Base-by-base conservation (phyloP, 1,140 invertebrate species). In the Laodelphax striatellus region DNA sequence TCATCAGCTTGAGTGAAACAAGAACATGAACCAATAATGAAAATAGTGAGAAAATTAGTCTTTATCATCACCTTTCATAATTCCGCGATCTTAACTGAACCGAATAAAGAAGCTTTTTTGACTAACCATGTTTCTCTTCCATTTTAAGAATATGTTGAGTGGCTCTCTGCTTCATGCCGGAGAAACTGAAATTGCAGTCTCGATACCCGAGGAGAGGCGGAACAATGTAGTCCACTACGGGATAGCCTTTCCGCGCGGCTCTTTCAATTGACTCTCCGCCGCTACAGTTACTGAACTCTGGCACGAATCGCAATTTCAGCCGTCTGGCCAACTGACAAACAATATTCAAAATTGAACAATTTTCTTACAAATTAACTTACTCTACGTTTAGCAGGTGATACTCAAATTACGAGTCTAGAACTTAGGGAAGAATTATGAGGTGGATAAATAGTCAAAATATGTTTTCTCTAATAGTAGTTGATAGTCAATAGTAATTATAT, bases 211-310 rank as follows among this genome's bases (percentile, higher is more conserved):
- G 71, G 16, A 67, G 52, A 0, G 84, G 79, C 46, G 78, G 64
- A 6, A 79, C 76, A 69, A 92, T 88, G 16, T 79, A 65, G 76
- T 86, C 93, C 52, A 81, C 74, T 8, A 76, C 65, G 3, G 82
- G 79, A 73, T 94, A 74, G 13, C 69, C 87, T 69, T 77, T 73
- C 54, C 71, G 74, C 6, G 94, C 90, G 42, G 90, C 82, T 46
- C 81, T 69, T 76, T 98, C 94, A 55, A 98, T 82, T 22, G 91
- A 88, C 69, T 75, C 76, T 0, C 96, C 96, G 44, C 96, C 94
- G 70, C 81, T 84, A 65, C 90, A 71, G 57, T 75, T 68, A 11
- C 80, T 75, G 72, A 85, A 92, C 67, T 88, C 82, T 44, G 82
- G 79, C 22, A 95, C 73, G 71, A 92, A 90, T 68, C 76, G 81